These are phyloP conservation scores for Siniperca scherzeri DNA, from an alignment of 2,797 vertebrate genomes.

Conservation along the genomic window DNA sequence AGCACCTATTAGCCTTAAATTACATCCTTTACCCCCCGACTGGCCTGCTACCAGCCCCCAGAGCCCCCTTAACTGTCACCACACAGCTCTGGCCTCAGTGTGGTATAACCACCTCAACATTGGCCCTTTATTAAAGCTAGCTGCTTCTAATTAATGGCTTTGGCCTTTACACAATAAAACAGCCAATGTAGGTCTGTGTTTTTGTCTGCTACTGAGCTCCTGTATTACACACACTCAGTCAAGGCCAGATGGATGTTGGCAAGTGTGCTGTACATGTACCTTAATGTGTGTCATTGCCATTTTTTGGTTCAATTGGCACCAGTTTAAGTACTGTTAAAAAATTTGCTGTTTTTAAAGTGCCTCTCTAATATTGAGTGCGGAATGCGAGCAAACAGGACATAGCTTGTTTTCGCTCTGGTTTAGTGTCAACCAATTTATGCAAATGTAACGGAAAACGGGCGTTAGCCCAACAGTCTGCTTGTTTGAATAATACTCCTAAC, in stretches of 20 bases:
- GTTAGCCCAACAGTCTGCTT: constrained; percentile 41
- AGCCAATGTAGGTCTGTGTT: constrained; percentile 46
- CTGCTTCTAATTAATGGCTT: constrained; percentile 64
- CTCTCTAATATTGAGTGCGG: constrained; percentile 40
- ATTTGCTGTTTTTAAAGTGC: constrained; percentile 42
- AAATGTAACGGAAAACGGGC: constrained; percentile 69
- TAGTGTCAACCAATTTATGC: constrained; percentile 72
- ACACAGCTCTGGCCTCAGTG: constrained; percentile 51
- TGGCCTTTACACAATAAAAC: constrained; percentile 66
- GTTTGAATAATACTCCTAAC: constrained; percentile 59
- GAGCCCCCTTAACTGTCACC: constrained; percentile 76
- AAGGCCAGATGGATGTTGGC: constrained; percentile 20
- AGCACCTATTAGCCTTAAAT: constrained; percentile 80
- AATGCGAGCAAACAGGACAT: constrained; percentile 65
- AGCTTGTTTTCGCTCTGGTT: constrained; percentile 67
- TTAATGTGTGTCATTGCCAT: constrained; percentile 34
- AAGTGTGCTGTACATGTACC: background rate
- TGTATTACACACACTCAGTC: constrained; percentile 50
- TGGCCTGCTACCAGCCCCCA: constrained; percentile 50
- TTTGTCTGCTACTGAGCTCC: constrained; percentile 54
- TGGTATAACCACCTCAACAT: constrained; percentile 67
- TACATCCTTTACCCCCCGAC: constrained; percentile 54
- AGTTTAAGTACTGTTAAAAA: constrained; percentile 46
- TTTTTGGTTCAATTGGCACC: constrained; percentile 39
- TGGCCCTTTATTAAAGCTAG: constrained; percentile 71